Percentiles rank a stretch among this genome's conserved stretches.
Conservation (phyloP, 2,797 vertebrate genomes). For the Melanogrammus aeglefinus region DNA sequence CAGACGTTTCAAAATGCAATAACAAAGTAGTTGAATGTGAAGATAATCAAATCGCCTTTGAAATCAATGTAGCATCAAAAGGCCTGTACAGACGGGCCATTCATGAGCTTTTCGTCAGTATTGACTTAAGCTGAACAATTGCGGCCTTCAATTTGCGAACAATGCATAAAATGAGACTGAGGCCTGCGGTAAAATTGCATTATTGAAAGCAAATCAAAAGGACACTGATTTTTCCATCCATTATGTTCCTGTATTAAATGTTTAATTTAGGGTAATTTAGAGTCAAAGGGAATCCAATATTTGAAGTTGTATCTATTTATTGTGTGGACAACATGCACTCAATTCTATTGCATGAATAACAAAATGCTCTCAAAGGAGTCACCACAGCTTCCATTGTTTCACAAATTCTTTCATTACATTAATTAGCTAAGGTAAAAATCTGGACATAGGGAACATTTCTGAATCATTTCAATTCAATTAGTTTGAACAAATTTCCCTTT, state of each 20-base stretch:
- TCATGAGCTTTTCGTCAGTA: too few species aligned
- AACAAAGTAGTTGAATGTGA: too few species aligned
- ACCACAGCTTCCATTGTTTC: not conserved
- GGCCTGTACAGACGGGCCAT: too few species aligned
- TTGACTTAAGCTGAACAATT: too few species aligned
- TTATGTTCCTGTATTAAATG: conserved; percentile 1
- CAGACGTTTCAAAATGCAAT: too few species aligned
- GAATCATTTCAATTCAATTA: not conserved
- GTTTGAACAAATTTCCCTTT: not conserved
- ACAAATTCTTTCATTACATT: conserved; percentile 20
- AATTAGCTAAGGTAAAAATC: too few species aligned
- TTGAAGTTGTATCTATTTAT: conserved; percentile 26
- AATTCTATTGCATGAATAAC: too few species aligned
- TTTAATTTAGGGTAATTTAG: conserved; percentile 46
- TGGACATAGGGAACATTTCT: too few species aligned
- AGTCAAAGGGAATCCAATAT: conserved; percentile 24
- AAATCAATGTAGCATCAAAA: too few species aligned
- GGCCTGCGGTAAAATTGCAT: conserved; percentile 56
- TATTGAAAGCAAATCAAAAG: conserved; percentile 37
- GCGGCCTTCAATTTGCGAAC: too few species aligned
- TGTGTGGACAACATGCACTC: conserved; percentile 20
- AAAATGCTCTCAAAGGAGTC: conserved; percentile 2
- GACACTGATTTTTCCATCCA: conserved; percentile 49
- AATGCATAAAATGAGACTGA: conserved; percentile 41
- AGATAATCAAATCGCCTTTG: too few species aligned